Percentiles rank a stretch among this genome's conserved stretches.
Conservation (phyloP, 2,888 invertebrate genomes). For the Linnaemya vulpina region DNA sequence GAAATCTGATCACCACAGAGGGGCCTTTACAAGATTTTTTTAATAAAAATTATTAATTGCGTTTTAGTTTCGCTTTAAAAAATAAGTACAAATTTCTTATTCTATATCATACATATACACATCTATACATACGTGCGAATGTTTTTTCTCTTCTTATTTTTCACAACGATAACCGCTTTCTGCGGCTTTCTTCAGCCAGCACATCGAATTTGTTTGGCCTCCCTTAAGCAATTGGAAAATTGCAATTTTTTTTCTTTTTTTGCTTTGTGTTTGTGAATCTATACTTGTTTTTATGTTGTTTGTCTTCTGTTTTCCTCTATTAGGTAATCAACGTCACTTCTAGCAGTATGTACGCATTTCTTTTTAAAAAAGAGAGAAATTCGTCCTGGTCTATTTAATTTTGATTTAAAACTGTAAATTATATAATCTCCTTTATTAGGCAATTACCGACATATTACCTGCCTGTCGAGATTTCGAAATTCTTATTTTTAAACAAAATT, state of each 20-base stretch:
- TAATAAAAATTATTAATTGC: constrained; percentile 49
- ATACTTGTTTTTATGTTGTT: constrained; percentile 39
- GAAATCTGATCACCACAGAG: not conserved
- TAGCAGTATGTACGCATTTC: not conserved
- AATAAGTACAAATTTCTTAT: not conserved
- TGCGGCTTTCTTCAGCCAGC: constrained; percentile 49
- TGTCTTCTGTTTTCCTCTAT: constrained; percentile 37
- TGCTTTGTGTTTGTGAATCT: constrained; percentile 19
- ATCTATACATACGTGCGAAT: not conserved
- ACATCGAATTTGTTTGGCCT: constrained; percentile 33
- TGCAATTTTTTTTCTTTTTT: constrained; percentile 25
- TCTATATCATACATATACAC: not conserved
- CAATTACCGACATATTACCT: constrained; percentile 10
- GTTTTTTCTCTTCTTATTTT: constrained; percentile 29
- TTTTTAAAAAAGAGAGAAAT: constrained; percentile 24
- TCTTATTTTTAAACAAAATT: not conserved
- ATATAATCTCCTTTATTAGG: not conserved
- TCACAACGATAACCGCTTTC: constrained; percentile 42
- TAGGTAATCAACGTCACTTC: constrained; percentile 58
- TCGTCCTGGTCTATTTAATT: constrained; percentile 17
- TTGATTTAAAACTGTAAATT: not conserved
- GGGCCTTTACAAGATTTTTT: not conserved
- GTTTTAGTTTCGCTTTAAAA: constrained; percentile 40
- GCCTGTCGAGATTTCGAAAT: too few relatives aligned
- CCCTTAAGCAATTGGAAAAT: not conserved